Conservation (phyloP, 1,140 invertebrate genomes). For the Pristionchus pacificus region DNA sequence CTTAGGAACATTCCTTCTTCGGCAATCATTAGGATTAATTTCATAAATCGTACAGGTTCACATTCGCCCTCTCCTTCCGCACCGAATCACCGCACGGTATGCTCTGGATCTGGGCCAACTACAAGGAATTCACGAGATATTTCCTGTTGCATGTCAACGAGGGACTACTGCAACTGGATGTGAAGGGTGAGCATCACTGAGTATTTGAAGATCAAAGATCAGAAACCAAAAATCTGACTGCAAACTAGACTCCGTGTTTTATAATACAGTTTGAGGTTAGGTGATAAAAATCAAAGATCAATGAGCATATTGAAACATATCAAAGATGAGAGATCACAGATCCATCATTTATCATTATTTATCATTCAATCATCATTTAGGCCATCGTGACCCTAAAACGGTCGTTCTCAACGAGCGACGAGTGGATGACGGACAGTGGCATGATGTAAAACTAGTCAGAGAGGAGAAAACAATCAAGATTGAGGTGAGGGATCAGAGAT, state of each 20-base stretch:
- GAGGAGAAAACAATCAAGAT: slow-evolving; percentile 33
- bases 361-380: too few relatives aligned
- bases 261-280: too few relatives aligned
- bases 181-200: background rate
- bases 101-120: slow-evolving; percentile 54
- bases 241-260: too few relatives aligned
- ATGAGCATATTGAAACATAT: too few relatives aligned
- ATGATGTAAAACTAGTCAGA: slow-evolving; percentile 44
- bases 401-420: slow-evolving; percentile 17
- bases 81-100: slow-evolving; percentile 43
- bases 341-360: too few relatives aligned
- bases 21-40: background rate
- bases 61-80: slow-evolving; percentile 34
- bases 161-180: slow-evolving; percentile 42
- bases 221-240: too few relatives aligned
- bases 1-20: background rate
- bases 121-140: slow-evolving; percentile 54
- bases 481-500: too few relatives aligned
- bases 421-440: slow-evolving; percentile 54
- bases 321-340: too few relatives aligned
- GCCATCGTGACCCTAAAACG: too few relatives aligned
- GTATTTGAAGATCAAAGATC: too few relatives aligned
- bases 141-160: slow-evolving; percentile 45
- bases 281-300: too few relatives aligned
- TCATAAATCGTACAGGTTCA: slow-evolving; percentile 37